phyloP scores from a whole-genome alignment of 2,888 invertebrate species.

The Conistra vaccinii region DNA sequence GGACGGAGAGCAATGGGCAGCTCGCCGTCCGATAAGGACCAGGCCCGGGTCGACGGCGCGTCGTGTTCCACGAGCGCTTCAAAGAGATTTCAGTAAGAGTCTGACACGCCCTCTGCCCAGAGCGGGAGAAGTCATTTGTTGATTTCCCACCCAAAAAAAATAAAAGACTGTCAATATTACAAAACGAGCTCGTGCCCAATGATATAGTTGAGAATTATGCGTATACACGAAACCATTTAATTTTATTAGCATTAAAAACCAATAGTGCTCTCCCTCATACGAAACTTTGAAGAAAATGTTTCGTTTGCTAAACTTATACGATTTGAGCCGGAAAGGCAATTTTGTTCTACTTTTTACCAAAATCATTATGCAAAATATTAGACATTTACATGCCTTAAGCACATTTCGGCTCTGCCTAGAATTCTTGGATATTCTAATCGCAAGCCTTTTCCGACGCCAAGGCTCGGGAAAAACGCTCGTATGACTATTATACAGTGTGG shows the following conservation, averaged over 20 bases:
- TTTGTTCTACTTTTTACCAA: slow-evolving; percentile 44
- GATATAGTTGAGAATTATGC: slow-evolving; percentile 16
- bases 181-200: slow-evolving; percentile 9
- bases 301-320: slow-evolving; percentile 23
- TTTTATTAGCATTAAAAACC: slow-evolving; percentile 7
- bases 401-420: slow-evolving; percentile 9
- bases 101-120: too few relatives aligned
- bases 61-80: too few relatives aligned
- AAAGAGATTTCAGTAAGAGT: too few relatives aligned
- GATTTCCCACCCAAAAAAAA: too few relatives aligned
- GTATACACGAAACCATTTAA: slow-evolving; percentile 27
- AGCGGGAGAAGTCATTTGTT: too few relatives aligned
- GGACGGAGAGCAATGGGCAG: too few relatives aligned
- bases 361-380: slow-evolving; percentile 63
- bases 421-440: too few relatives aligned
- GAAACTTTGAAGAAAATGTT: slow-evolving; percentile 42
- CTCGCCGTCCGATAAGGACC: too few relatives aligned
- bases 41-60: too few relatives aligned
- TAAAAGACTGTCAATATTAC: slow-evolving; percentile 1
- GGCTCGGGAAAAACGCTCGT: too few relatives aligned
- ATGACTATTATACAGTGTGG: too few relatives aligned
- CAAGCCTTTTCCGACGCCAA: too few relatives aligned
- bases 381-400: slow-evolving; percentile 45
- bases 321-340: slow-evolving; percentile 37
- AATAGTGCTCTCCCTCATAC: slow-evolving; percentile 7